A percentile compares a stretch with the other conserved stretches of the same genome.
Evolutionary conservation across 35 echinoderm and acorn worm species (phyloP).

Genomic region (Nesometra sesokonis): DNA sequence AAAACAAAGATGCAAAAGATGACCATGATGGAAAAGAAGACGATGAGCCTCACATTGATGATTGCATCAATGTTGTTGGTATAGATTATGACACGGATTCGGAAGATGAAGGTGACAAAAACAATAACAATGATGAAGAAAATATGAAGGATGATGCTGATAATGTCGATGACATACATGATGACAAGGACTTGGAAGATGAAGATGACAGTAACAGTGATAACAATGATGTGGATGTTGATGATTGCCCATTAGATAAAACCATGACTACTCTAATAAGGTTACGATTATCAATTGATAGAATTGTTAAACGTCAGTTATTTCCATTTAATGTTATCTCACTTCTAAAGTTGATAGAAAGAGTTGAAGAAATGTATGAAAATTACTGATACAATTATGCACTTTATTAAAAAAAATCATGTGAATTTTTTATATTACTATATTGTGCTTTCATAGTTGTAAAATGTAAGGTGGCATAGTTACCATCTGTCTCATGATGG

Average conservation of each 20-base stretch:
- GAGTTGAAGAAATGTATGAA: conserved; percentile 36
- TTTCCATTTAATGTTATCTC: conserved; percentile 37
- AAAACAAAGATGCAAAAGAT: background rate
- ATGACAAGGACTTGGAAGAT: background rate
- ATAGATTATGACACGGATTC: background rate
- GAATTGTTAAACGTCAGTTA: background rate
- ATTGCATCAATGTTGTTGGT: too few relatives aligned
- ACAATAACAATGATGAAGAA: background rate
- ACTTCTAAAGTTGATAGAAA: conserved; percentile 20
- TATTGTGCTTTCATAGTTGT: too few relatives aligned
- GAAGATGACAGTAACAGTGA: background rate
- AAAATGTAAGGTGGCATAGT: too few relatives aligned
- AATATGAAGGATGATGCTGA: background rate
- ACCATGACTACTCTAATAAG: conserved; percentile 48
- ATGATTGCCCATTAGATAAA: conserved; percentile 24
- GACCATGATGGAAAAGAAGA: conserved; percentile 9
- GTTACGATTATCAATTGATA: conserved; percentile 35
- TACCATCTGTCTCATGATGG: too few relatives aligned
- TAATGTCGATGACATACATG: background rate
- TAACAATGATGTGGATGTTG: background rate
- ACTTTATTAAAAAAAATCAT: background rate
- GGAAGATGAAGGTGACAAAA: background rate
- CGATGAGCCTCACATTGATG: background rate
- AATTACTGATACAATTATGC: too few relatives aligned
- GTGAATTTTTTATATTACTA: background rate